Conservation (phyloP, 2,888 invertebrate genomes). For the Trypoxylon attenuatum region DNA sequence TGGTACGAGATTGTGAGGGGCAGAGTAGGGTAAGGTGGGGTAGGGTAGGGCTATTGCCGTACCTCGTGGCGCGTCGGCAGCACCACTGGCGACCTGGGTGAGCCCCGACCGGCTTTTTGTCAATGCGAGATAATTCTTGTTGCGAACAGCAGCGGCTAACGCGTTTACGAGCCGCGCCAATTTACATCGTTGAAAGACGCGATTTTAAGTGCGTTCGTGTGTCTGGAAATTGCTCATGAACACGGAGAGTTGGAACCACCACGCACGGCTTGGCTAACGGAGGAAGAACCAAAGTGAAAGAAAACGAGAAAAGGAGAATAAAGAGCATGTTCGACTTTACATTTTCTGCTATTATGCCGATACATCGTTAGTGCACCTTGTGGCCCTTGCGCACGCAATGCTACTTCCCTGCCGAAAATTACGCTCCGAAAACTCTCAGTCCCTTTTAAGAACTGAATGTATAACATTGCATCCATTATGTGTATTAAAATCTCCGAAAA, state of each 20-base stretch:
- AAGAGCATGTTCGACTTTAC: conserved; percentile 40
- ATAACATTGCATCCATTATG: conserved; percentile 1
- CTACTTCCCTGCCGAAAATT: conserved; percentile 51
- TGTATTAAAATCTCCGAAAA: conserved; percentile 1
- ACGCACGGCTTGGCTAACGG: no score
- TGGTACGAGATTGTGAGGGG: not conserved
- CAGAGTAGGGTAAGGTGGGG: not conserved
- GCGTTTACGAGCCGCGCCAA: not conserved
- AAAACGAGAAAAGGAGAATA: not conserved
- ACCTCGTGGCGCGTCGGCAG: no score
- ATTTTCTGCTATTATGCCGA: conserved; percentile 58
- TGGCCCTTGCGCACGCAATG: conserved; percentile 46
- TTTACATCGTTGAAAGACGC: conserved; percentile 26
- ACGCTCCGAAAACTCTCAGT: conserved; percentile 21
- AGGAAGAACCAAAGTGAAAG: no score
- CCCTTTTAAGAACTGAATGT: conserved; percentile 4
- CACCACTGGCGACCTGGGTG: no score
- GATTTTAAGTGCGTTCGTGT: conserved; percentile 37
- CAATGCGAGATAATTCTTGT: conserved; percentile 4
- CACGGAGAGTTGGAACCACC: conserved; percentile 20
- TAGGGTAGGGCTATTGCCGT: no score
- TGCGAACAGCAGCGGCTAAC: not conserved
- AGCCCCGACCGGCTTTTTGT: not conserved
- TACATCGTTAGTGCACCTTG: conserved; percentile 51
- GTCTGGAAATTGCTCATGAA: conserved; percentile 37